These are phyloP conservation scores for Lasius fuliginosus DNA, from an alignment of 2,888 invertebrate species.

Conservation along the genomic window DNA sequence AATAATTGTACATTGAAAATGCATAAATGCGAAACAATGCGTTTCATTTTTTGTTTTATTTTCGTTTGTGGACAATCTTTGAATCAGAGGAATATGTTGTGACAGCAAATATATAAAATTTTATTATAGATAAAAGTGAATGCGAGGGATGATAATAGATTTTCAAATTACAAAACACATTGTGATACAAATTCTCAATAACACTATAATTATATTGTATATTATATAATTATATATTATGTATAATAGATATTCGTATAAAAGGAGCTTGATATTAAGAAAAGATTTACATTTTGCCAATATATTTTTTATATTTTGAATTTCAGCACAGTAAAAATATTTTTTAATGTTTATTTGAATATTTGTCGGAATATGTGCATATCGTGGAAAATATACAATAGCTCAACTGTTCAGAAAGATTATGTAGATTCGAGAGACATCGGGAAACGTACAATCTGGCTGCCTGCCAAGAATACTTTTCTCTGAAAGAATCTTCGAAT, in stretches of 20 bases:
- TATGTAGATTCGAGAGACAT: conserved; percentile 1
- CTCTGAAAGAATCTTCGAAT: neutral
- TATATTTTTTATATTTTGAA: neutral
- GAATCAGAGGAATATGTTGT: conserved; percentile 30
- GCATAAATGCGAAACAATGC: conserved; percentile 25
- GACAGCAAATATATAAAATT: conserved; percentile 16
- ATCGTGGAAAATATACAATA: neutral
- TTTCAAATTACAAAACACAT: conserved; percentile 34
- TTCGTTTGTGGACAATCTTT: conserved; percentile 9
- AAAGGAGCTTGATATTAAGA: conserved; percentile 16
- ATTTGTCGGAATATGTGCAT: neutral
- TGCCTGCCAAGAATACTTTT: neutral
- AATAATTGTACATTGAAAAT: conserved; percentile 43
- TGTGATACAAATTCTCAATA: conserved; percentile 17
- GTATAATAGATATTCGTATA: conserved; percentile 6
- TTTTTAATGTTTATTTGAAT: conserved; percentile 22
- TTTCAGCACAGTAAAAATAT: conserved; percentile 15
- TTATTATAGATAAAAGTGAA: neutral
- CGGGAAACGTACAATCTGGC: neutral
- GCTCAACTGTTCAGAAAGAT: neutral
- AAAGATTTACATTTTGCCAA: conserved; percentile 28
- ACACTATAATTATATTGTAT: conserved; percentile 9
- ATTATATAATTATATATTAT: neutral
- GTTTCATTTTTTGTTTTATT: conserved; percentile 19
- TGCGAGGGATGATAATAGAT: neutral